A percentile compares a stretch with the other conserved stretches of the same genome.
Evolutionary conservation across 2,888 invertebrate genomes (phyloP).

Genomic region (Mythimna albipuncta): DNA sequence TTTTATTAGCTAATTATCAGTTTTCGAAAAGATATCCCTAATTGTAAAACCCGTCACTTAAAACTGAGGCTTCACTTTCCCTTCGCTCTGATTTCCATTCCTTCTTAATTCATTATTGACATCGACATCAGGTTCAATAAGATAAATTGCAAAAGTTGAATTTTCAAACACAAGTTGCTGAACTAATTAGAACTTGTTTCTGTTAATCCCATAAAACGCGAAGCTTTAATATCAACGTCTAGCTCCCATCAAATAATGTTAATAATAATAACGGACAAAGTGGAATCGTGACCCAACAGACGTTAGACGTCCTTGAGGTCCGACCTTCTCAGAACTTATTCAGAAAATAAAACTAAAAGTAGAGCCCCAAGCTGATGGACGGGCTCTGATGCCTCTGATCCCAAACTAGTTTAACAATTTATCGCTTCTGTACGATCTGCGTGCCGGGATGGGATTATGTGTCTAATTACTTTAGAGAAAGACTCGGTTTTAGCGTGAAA

Average conservation of each 20-base stretch:
- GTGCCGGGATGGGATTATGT: constrained; percentile 68
- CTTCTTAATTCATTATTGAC: constrained; percentile 36
- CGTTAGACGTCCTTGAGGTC: constrained; percentile 83
- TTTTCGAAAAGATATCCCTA: constrained; percentile 66
- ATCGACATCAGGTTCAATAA: constrained; percentile 40
- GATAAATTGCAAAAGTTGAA: constrained; percentile 56
- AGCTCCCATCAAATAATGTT: constrained; percentile 67
- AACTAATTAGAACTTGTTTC: constrained; percentile 58
- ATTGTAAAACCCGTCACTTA: constrained; percentile 63
- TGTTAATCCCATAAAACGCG: constrained; percentile 48
- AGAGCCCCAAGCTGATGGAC: constrained; percentile 73
- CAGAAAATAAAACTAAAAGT: constrained; percentile 82
- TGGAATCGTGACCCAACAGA: constrained; percentile 70
- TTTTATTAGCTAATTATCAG: constrained; percentile 74
- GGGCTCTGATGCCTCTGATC: constrained; percentile 69
- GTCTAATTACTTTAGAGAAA: constrained; percentile 71
- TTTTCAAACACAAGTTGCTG: constrained; percentile 37
- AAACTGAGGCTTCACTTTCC: constrained; percentile 44
- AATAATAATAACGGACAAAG: constrained; percentile 66
- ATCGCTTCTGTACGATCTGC: constrained; percentile 77
- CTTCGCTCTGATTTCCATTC: constrained; percentile 18
- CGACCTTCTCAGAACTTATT: constrained; percentile 84
- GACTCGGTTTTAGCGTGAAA: constrained; percentile 67
- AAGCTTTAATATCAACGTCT: constrained; percentile 59
- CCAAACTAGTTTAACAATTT: constrained; percentile 79